Evolutionary conservation across 2,888 invertebrate genomes (phyloP).

Genomic region (Endomychus coccineus): DNA sequence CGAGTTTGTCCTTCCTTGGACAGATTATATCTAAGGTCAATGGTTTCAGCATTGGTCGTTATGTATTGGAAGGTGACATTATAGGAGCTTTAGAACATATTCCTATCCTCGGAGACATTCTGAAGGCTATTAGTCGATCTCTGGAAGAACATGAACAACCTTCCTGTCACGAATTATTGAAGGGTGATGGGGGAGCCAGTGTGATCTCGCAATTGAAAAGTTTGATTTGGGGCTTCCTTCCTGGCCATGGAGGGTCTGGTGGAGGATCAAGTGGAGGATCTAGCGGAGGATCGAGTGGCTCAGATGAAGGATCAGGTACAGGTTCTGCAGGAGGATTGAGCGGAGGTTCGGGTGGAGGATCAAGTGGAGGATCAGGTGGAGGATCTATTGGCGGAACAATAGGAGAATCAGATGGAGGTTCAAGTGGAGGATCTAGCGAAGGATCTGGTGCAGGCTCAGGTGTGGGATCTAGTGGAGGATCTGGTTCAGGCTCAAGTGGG

Average conservation of each 20-base stretch:
- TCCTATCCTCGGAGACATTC: constrained; percentile 9
- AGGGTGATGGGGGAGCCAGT: no score
- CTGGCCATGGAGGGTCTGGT: background rate
- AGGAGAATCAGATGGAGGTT: background rate
- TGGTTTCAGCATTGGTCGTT: constrained; percentile 4
- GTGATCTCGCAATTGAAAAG: no score
- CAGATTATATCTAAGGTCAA: constrained; percentile 9
- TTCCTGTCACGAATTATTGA: no score
- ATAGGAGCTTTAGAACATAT: constrained; percentile 11
- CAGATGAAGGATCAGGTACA: background rate
- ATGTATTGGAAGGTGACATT: constrained; percentile 9
- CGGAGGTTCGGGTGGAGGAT: background rate
- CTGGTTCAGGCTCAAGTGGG: background rate
- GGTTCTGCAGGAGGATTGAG: background rate
- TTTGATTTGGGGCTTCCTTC: no score
- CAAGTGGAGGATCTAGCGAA: background rate
- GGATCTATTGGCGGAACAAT: background rate
- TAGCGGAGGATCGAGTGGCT: background rate
- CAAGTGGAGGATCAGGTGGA: background rate
- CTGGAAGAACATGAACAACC: no score
- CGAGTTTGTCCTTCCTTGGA: constrained; percentile 4
- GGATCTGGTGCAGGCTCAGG: no score
- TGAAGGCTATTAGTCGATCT: no score
- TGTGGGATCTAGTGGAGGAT: no score
- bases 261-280: background rate